Evolutionary conservation across 2,113 vertebrate genomes (phyloP).

Genomic region (Phycodurus eques): DNA sequence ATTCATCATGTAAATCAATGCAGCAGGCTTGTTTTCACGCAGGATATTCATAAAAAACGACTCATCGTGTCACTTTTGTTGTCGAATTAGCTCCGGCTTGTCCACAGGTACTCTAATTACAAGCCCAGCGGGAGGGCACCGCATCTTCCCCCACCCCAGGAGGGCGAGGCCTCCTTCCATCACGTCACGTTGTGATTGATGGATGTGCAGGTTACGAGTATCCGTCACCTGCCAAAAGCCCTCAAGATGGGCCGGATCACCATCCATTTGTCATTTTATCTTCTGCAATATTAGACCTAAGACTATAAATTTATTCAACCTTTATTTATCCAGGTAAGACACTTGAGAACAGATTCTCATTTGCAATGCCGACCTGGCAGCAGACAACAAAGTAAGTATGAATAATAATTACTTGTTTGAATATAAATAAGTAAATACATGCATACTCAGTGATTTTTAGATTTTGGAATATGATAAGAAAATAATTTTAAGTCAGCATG

Average conservation of each 20-base stretch:
- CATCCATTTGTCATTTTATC: background rate
- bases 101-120: background rate
- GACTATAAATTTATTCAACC: background rate
- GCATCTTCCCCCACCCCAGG: background rate
- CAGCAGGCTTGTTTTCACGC: conserved; percentile 3
- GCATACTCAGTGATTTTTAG: too few species aligned
- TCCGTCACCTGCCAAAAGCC: background rate
- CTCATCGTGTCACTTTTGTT: background rate
- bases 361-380: too few species aligned
- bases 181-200: background rate
- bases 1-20: conserved; percentile 9
- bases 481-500: too few species aligned
- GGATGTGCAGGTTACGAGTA: background rate
- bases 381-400: too few species aligned
- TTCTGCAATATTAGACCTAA: too few species aligned
- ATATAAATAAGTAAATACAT: too few species aligned
- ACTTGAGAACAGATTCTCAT: too few species aligned
- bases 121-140: background rate
- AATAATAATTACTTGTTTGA: too few species aligned
- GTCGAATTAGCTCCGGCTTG: background rate
- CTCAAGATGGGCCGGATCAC: background rate
- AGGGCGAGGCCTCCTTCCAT: background rate
- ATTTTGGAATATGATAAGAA: too few species aligned
- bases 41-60: background rate
- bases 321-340: too few species aligned